Percentiles rank a stretch among this genome's conserved stretches.
Conservation (phyloP, 2,113 vertebrate species). For the Scomber japonicus region DNA sequence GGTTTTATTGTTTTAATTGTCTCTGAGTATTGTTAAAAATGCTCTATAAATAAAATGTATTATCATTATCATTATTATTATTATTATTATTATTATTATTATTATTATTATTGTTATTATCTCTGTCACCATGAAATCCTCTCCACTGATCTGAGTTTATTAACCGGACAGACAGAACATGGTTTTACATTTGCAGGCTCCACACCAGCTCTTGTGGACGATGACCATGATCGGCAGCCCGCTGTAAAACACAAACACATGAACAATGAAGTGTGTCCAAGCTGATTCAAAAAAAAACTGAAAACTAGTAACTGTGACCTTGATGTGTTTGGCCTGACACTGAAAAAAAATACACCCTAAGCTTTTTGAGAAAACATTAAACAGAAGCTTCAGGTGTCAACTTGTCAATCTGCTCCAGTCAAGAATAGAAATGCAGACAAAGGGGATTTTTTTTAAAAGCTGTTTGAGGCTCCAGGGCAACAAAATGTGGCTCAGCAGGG, state of each 20-base stretch:
- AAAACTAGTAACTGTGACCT: background rate
- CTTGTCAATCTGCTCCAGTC: background rate
- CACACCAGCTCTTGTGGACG: conserved; percentile 98
- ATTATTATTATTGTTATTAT: no score
- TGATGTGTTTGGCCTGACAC: background rate
- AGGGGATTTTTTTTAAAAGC: background rate
- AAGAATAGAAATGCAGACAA: background rate
- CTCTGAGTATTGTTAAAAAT: no score
- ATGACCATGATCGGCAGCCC: conserved; percentile 96
- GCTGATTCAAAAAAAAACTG: background rate
- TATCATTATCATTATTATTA: no score
- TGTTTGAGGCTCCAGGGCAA: background rate
- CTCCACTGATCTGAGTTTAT: background rate
- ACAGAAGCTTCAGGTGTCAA: background rate
- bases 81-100: no score
- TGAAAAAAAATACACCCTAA: background rate
- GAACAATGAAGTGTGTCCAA: background rate
- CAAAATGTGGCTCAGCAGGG: background rate
- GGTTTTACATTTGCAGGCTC: conserved; percentile 95
- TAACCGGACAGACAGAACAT: background rate
- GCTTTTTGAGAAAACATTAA: background rate
- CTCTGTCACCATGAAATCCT: no score
- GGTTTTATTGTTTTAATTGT: no score
- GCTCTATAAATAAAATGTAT: no score
- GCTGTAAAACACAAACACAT: conserved; percentile 81